A percentile compares a stretch with the other conserved stretches of the same genome.
Conservation (phyloP, 2,888 invertebrate species). For the Polia nebulosa region DNA sequence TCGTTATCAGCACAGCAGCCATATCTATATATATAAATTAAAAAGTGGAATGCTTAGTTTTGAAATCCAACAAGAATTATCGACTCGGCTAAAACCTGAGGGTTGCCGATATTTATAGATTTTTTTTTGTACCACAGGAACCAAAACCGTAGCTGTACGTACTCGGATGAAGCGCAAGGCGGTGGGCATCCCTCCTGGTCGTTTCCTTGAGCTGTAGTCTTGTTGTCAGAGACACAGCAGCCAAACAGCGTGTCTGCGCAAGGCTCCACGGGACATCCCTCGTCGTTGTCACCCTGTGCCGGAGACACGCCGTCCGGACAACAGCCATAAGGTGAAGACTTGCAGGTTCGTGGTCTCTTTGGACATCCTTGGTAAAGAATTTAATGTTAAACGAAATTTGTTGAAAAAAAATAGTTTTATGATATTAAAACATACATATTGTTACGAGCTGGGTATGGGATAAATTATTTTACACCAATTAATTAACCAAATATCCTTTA, state of each 20-base stretch:
- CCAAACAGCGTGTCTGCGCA: conserved; percentile 96
- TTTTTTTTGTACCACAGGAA: not conserved
- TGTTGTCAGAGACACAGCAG: conserved; percentile 95
- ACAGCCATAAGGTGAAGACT: conserved; percentile 92
- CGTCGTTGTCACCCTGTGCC: conserved; percentile 92
- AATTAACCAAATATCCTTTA: too few relatives aligned
- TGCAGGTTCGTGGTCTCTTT: conserved; percentile 93
- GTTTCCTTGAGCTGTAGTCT: conserved; percentile 95
- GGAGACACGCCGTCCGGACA: conserved; percentile 96
- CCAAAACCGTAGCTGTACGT: conserved; percentile 52
- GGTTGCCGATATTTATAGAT: not conserved
- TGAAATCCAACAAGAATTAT: not conserved
- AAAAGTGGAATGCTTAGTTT: not conserved
- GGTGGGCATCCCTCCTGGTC: conserved; percentile 95
- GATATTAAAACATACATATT: not conserved
- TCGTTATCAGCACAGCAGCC: conserved; percentile 94
- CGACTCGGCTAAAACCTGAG: not conserved
- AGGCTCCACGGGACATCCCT: conserved; percentile 94
- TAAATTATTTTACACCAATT: too few relatives aligned
- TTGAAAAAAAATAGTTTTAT: not conserved
- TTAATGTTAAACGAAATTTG: not conserved
- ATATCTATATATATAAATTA: conserved; percentile 77
- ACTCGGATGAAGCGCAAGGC: conserved; percentile 91
- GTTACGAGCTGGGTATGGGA: too few relatives aligned
- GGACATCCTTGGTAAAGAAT: conserved; percentile 89